A percentile compares a stretch with the other conserved stretches of the same genome.
Evolutionary conservation across 2,113 vertebrate species (phyloP).

Genomic region (Erinaceus europaeus): DNA sequence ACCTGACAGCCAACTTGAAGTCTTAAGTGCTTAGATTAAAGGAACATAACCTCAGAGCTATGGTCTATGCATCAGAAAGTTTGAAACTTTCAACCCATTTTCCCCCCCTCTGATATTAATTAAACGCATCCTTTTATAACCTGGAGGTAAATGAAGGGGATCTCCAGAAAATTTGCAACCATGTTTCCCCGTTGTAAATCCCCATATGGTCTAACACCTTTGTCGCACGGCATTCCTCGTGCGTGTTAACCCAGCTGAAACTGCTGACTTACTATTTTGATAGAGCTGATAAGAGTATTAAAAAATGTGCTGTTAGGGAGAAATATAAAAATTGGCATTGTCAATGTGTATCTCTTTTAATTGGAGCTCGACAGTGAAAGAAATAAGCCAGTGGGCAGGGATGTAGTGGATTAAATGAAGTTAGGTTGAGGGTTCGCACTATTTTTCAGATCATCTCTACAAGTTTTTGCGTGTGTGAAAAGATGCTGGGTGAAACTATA

Average conservation of each 20-base stretch:
- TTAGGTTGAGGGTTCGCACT: slow-evolving; percentile 29
- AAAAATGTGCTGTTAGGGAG: neutral
- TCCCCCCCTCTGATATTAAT: too few relatives aligned
- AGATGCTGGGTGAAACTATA: slow-evolving; percentile 1
- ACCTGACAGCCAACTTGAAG: too few relatives aligned
- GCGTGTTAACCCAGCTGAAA: neutral
- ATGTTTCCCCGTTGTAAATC: neutral
- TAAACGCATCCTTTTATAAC: neutral
- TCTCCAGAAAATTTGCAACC: neutral
- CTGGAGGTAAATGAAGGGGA: neutral
- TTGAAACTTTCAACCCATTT: too few relatives aligned
- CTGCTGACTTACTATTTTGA: slow-evolving; percentile 19
- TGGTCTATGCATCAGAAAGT: too few relatives aligned
- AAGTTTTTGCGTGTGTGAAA: slow-evolving; percentile 14
- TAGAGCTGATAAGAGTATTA: neutral
- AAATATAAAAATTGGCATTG: neutral
- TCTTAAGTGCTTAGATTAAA: too few relatives aligned
- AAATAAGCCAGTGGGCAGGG: neutral
- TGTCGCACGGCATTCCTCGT: neutral
- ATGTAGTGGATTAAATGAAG: neutral
- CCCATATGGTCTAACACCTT: neutral
- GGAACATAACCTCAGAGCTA: too few relatives aligned
- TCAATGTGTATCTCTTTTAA: neutral
- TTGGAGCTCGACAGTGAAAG: neutral
- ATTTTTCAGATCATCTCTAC: slow-evolving; percentile 3